Evolutionary conservation across 1,140 invertebrate species (phyloP).

Genomic region (Lutraria rhynchaena): DNA sequence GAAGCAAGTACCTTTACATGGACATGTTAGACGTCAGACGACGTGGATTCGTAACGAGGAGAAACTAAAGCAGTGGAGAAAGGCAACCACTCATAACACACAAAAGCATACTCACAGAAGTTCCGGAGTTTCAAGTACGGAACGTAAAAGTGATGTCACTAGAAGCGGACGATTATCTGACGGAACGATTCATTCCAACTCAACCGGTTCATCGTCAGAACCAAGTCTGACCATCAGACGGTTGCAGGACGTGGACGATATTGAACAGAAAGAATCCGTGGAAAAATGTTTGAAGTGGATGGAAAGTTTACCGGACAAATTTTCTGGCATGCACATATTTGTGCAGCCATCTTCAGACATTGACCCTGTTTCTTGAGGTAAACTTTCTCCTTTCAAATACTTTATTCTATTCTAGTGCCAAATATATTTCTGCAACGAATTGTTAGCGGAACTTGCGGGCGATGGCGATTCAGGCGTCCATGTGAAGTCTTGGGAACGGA

Average conservation of each 20-base stretch:
- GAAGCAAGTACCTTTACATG: slow-evolving; percentile 38
- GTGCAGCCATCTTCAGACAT: slow-evolving; percentile 26
- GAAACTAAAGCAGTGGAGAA: slow-evolving; percentile 67
- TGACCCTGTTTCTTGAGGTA: slow-evolving; percentile 24
- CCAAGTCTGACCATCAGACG: not conserved
- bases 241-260: slow-evolving; percentile 58
- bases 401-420: slow-evolving; percentile 12
- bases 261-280: slow-evolving; percentile 63
- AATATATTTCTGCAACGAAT: slow-evolving; percentile 20
- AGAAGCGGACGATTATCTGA: slow-evolving; percentile 65
- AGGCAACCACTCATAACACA: slow-evolving; percentile 39
- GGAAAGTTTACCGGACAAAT: slow-evolving; percentile 68
- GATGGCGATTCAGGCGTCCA: no score
- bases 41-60: slow-evolving; percentile 66
- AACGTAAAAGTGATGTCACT: slow-evolving; percentile 68
- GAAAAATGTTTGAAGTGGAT: slow-evolving; percentile 70
- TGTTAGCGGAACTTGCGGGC: no score
- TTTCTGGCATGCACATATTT: slow-evolving; percentile 69
- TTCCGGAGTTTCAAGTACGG: slow-evolving; percentile 52
- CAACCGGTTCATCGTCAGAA: slow-evolving; percentile 57
- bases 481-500: no score
- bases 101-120: slow-evolving; percentile 37
- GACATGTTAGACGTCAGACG: slow-evolving; percentile 60
- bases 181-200: slow-evolving; percentile 59
- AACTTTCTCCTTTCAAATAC: not conserved